A percentile compares a stretch with the other conserved stretches of the same genome.
phyloP scores from a whole-genome alignment of 1,140 invertebrate species.

The Bombus terrestris region DNA sequence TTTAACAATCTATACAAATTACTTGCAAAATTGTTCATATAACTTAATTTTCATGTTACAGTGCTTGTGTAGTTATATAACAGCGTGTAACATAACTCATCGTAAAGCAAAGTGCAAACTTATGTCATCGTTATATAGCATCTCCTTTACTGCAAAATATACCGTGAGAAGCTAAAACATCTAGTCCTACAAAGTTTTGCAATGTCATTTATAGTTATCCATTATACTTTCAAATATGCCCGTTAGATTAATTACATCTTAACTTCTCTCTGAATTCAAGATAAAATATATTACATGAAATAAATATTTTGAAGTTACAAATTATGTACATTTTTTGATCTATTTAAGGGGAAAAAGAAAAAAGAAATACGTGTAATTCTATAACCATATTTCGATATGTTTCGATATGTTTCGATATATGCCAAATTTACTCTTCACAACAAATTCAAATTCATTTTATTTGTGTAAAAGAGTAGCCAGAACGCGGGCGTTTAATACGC shows the following conservation, averaged over 20 bases:
- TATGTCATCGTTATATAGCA: constrained; percentile 28
- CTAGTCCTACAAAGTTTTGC: neutral
- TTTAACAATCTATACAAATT: neutral
- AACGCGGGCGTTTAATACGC: neutral
- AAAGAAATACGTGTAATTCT: neutral
- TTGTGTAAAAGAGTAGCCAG: neutral
- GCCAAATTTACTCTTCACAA: neutral
- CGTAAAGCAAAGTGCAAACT: constrained; percentile 45
- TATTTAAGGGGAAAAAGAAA: neutral
- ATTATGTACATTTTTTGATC: no score
- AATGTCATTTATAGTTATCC: neutral
- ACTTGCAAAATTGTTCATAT: constrained; percentile 8
- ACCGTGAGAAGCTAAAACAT: neutral
- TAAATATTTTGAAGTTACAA: neutral
- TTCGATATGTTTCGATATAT: no score
- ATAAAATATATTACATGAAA: neutral
- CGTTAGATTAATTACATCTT: neutral
- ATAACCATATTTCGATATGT: no score
- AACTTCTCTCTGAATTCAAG: neutral
- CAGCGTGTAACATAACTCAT: constrained; percentile 23
- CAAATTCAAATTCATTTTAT: neutral
- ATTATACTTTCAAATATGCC: neutral
- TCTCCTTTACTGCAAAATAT: constrained; percentile 16
- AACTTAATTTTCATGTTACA: constrained; percentile 35
- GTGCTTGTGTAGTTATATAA: constrained; percentile 33